These are phyloP conservation scores for Macrosteles quadrilineatus DNA, from an alignment of 1,140 invertebrate genomes.

Conservation along the genomic window DNA sequence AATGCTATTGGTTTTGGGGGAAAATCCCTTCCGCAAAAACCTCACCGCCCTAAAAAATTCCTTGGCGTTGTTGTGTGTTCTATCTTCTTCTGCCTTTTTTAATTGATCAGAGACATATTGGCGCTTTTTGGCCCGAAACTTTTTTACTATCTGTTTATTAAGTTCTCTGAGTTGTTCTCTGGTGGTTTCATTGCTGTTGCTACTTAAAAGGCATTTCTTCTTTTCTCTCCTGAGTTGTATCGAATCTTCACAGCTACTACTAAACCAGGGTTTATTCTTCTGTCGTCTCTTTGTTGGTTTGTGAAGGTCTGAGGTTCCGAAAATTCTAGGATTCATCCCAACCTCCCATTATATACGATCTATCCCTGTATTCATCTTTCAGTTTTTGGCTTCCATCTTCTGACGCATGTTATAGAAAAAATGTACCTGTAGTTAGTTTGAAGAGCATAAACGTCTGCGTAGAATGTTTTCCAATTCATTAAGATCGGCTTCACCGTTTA, in stretches of 20 bases:
- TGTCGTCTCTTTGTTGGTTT: not conserved
- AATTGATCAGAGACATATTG: slow-evolving; percentile 24
- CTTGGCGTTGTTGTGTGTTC: not conserved
- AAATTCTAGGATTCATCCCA: too few species aligned
- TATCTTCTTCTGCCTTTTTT: slow-evolving; percentile 23
- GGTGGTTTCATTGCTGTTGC: slow-evolving; percentile 8
- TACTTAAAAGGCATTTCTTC: slow-evolving; percentile 7
- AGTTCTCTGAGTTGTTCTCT: slow-evolving; percentile 12
- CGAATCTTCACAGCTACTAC: slow-evolving; percentile 26
- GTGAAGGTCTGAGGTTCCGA: too few species aligned
- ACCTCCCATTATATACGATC: too few species aligned
- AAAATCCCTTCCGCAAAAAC: slow-evolving; percentile 31
- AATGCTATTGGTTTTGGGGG: slow-evolving; percentile 18
- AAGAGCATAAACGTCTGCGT: too few species aligned
- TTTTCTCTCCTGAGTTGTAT: slow-evolving; percentile 22
- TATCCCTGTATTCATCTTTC: too few species aligned
- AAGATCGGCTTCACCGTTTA: too few species aligned
- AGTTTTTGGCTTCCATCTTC: too few species aligned
- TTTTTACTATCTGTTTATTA: slow-evolving; percentile 27
- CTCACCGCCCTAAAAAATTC: slow-evolving; percentile 33
- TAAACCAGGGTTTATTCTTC: slow-evolving; percentile 34
- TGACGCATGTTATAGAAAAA: too few species aligned
- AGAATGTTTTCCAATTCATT: too few species aligned
- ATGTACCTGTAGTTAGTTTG: too few species aligned
- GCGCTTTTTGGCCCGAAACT: slow-evolving; percentile 34